A percentile compares a stretch with the other conserved stretches of the same genome.
Evolutionary conservation across 2,797 vertebrate genomes (phyloP).

Genomic region (Esox lucius): DNA sequence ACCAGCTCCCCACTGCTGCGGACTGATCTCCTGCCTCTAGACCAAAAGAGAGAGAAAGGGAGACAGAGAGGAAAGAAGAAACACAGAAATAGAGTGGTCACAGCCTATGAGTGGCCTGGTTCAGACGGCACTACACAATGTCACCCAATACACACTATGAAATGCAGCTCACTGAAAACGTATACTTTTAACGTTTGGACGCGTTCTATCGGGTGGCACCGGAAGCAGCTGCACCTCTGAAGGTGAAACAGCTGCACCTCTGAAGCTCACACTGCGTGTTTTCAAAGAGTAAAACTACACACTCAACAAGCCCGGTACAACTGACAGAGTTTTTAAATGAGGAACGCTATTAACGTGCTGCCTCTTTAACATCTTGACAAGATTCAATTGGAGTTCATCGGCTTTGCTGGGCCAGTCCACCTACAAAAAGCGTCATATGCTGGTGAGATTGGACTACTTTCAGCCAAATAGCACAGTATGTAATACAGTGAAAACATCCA

Average conservation of each 20-base stretch:
- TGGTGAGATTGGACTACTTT: neutral
- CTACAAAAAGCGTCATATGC: neutral
- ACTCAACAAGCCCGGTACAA: slow-evolving; percentile 5
- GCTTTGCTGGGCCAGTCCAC: slow-evolving; percentile 76
- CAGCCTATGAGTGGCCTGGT: neutral
- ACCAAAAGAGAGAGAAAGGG: slow-evolving; percentile 26
- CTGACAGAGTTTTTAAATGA: slow-evolving; percentile 60
- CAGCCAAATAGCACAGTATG: slow-evolving; percentile 59
- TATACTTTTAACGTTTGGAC: too few relatives aligned
- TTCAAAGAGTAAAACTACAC: slow-evolving; percentile 15
- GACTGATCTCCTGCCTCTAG: slow-evolving; percentile 71
- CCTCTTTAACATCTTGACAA: slow-evolving; percentile 78
- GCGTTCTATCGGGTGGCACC: neutral
- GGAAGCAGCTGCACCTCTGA: neutral
- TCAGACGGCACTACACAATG: neutral
- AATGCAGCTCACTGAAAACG: neutral
- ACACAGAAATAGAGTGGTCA: neutral
- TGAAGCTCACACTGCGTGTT: neutral
- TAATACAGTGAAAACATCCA: neutral
- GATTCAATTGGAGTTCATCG: slow-evolving; percentile 80
- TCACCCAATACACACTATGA: neutral
- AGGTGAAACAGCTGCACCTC: neutral
- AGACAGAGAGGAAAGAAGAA: slow-evolving; percentile 25
- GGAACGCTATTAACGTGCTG: slow-evolving; percentile 53
- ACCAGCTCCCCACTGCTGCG: slow-evolving; percentile 72